Base-by-base conservation (phyloP, 2,797 vertebrate species). In the Myotis pilosus region DNA sequence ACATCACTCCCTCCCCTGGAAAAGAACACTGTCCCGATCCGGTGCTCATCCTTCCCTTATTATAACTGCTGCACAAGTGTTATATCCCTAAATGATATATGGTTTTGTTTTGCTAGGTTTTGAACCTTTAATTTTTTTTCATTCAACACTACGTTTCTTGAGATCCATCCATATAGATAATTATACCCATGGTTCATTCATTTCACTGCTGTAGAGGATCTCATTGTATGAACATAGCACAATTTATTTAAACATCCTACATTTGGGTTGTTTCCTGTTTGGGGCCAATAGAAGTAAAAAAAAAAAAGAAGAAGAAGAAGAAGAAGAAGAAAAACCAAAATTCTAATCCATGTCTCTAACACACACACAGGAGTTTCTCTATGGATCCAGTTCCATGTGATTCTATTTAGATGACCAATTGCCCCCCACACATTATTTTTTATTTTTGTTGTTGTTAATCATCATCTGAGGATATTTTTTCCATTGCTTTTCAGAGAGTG, bases 101-200 rank as follows among this genome's bases (percentile, higher is more conserved):
- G 49, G 36, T 49, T 87, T 90, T 80, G 53, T 87, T 87, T 44
- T 33, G 41, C 33, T 60, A 90, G 30, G 15, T 44, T 60, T 76
- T 53, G 33, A 94, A 76, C 20, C 47, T 78, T 92, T 64, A 66
- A 44, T 87, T 94, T 62, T 86, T 88, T 94, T 76, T 80, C 15
- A 64, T 22, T 78, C 82, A 87, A 75, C 64, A 64, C 17, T 86
- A 68, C 17, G 11, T 19, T 89, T 87, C 84, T 71, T 89, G 60
- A 89, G 49, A 44, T 47, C 87, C 30, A 53, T 49, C 53, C 33
- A 66, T 53, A 79, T 8, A 53, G 90, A 22, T 93, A 75, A 92
- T 85, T 78, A 74, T 1, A 79, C 49, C 38, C 23, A 7, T 5
- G 19, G 33, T 7, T 93, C 82, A 53, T 69, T 92, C 44, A 88